phyloP scores from a whole-genome alignment of 2,888 invertebrate species.

The Coenonympha arcania region DNA sequence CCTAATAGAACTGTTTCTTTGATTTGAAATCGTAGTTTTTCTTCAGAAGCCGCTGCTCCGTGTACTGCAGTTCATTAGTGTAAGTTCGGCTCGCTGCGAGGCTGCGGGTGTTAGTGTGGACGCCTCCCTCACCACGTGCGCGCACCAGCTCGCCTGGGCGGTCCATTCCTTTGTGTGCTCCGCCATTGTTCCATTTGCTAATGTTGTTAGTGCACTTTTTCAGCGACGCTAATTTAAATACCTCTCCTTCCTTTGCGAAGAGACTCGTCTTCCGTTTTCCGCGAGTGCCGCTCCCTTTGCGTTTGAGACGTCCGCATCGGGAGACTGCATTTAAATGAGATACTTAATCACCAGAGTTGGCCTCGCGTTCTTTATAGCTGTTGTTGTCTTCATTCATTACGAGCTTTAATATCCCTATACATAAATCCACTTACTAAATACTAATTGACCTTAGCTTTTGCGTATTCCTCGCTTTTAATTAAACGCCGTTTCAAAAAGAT shows the following conservation, averaged over 20 bases:
- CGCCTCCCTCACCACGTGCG: too few species aligned
- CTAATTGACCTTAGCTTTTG: slow-evolving; percentile 30
- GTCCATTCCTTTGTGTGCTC: slow-evolving; percentile 59
- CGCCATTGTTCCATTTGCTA: slow-evolving; percentile 68
- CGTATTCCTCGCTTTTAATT: slow-evolving; percentile 21
- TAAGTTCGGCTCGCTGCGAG: slow-evolving; percentile 30
- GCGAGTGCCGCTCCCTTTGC: slow-evolving; percentile 66
- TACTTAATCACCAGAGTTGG: slow-evolving; percentile 72
- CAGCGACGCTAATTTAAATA: slow-evolving; percentile 73
- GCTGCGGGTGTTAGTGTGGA: slow-evolving; percentile 31
- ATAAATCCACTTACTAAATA: slow-evolving; percentile 32
- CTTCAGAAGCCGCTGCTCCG: slow-evolving; percentile 21
- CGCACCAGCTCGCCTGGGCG: slow-evolving; percentile 47
- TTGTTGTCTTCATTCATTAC: slow-evolving; percentile 67
- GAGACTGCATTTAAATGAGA: slow-evolving; percentile 75
- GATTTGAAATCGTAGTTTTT: slow-evolving; percentile 28
- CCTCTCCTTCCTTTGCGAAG: slow-evolving; percentile 69
- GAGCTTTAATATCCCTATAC: slow-evolving; percentile 34
- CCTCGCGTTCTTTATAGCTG: slow-evolving; percentile 64
- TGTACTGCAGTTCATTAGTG: slow-evolving; percentile 33
- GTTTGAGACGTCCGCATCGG: slow-evolving; percentile 66
- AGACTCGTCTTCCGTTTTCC: slow-evolving; percentile 72
- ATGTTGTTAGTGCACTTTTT: slow-evolving; percentile 75
- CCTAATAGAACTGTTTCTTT: slow-evolving; percentile 24
- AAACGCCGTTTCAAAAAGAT: slow-evolving; percentile 16